Evolutionary conservation across 2,113 vertebrate species (phyloP), one percentile per base, ranked within the genome.

Genomic region (Cochlearius cochlearius): DNA sequence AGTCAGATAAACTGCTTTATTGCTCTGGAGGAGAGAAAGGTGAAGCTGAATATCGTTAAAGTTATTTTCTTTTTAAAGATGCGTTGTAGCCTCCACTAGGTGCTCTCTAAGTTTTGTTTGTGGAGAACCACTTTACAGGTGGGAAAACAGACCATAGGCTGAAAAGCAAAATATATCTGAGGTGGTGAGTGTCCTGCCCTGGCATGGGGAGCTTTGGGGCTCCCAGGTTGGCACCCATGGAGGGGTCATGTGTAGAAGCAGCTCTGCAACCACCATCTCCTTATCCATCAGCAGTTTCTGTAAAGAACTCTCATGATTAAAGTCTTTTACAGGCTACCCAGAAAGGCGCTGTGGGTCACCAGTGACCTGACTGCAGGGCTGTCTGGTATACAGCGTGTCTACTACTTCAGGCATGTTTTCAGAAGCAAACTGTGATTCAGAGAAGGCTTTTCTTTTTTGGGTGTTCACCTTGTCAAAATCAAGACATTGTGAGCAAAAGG

Each of bases 211-310:
- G 4, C 11, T 68, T 15, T 13, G 74, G 12, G 32, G 7, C 11
- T 62, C 12, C 18, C 30, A 15, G 11, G 5, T 45, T 83, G 38
- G 36, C 0, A 1, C 5, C 18, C 20, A 47, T 0, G 3, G 47
- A 71, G 23, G 23, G 27, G 6, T 2, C 5, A 6, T 27, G 20
- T 19, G 18, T 75, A 34, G n/a, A 59, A 76, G 45, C 0, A 1
- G 11, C 21, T 74, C n/a, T 77, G 43, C 34, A 91, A 30, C 23
- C 1, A 3, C 58, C 67, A 18, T 66, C 7, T 79, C 21, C 12
- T 80, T 71, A 50, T 22, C 47, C 3, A 0, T 59, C 75, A 53
- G 21, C 14, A 63, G 11, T 34, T 25, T 83, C 59, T 84, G 6
- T 74, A 69, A 74, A 68, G 59, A 76, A 30, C 5, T 63, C 2